Evolutionary conservation across 2,113 vertebrate genomes (phyloP).

Genomic region (Ia io): DNA sequence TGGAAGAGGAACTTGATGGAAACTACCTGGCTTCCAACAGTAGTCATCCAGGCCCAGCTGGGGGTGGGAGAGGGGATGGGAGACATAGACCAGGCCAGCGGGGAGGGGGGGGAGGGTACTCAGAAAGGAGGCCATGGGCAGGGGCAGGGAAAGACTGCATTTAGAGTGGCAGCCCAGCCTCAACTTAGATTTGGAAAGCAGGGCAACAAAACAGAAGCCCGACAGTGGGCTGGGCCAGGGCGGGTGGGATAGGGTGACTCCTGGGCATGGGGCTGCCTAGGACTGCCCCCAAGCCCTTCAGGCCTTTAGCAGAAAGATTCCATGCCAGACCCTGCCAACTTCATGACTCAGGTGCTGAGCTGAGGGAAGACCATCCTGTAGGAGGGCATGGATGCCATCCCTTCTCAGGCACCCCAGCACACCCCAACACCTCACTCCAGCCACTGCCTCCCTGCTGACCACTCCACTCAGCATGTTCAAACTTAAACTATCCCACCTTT

Average conservation of each 20-base stretch:
- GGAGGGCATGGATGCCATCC: not conserved
- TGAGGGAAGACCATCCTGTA: not conserved
- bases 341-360: not conserved
- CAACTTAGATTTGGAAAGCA: not conserved
- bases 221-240: not conserved
- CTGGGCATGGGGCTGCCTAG: not conserved
- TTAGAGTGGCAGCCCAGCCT: not conserved
- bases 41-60: not conserved
- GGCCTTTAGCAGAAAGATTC: not conserved
- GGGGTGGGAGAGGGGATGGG: no score
- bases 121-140: not conserved
- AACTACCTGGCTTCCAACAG: not conserved
- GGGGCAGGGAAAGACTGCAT: not conserved
- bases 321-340: not conserved
- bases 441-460: not conserved
- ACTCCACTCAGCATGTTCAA: no score
- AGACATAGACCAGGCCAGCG: not conserved
- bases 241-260: not conserved
- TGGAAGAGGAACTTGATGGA: not conserved
- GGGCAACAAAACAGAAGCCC: not conserved
- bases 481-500: not conserved
- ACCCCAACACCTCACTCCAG: no score
- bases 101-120: not conserved
- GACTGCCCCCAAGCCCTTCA: not conserved
- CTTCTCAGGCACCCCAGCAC: not conserved